Conservation (phyloP, 2,888 invertebrate genomes). For the Apamea anceps region DNA sequence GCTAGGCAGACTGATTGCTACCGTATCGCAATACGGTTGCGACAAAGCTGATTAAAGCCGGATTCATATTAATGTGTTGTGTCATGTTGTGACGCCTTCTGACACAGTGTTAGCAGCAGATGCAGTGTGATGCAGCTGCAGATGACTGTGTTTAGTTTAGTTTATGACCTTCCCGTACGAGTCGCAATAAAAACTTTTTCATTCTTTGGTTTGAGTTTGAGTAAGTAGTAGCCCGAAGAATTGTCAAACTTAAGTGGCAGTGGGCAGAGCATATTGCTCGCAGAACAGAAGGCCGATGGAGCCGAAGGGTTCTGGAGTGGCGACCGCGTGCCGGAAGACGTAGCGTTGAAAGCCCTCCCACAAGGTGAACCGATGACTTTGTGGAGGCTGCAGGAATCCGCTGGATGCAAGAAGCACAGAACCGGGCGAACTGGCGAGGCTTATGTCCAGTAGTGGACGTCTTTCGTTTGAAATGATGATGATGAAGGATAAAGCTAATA, state of each 20-base stretch:
- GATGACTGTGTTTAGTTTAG: neutral
- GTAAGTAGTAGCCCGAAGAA: neutral
- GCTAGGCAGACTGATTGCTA: no score
- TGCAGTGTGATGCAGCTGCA: no score
- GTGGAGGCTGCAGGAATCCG: neutral
- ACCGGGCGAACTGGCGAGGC: neutral
- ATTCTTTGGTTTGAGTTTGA: neutral
- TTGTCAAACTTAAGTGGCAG: no score
- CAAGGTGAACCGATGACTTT: neutral
- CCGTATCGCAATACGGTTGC: no score
- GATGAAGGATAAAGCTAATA: neutral
- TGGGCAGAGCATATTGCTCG: neutral
- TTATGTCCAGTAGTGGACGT: neutral
- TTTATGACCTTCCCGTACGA: neutral
- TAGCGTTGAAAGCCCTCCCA: neutral
- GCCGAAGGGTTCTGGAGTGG: neutral
- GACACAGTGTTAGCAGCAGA: no score
- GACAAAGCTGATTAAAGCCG: no score
- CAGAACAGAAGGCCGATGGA: neutral
- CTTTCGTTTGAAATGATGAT: neutral
- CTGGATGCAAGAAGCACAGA: neutral
- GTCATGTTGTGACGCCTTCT: no score
- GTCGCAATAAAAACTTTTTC: neutral
- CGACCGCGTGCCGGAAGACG: neutral
- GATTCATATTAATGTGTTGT: no score